A percentile compares a stretch with the other conserved stretches of the same genome.
phyloP scores from a whole-genome alignment of 2,888 invertebrate genomes.

The Congeria kusceri region DNA sequence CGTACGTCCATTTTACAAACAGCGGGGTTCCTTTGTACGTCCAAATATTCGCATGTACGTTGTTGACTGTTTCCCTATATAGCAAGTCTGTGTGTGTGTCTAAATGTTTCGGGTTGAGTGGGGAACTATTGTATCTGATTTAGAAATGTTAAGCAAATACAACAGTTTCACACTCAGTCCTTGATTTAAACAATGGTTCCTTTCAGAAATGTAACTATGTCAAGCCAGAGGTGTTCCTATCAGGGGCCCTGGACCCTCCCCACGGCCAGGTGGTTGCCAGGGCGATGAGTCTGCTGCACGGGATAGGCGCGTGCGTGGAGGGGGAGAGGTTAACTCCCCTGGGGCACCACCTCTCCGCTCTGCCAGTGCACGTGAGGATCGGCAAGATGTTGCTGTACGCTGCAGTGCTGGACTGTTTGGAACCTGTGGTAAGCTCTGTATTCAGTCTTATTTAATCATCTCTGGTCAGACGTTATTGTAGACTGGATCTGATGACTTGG shows the following conservation, averaged over 20 bases:
- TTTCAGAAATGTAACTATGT: conserved; percentile 83
- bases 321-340: conserved; percentile 79
- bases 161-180: no score
- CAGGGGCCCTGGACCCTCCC: conserved; percentile 81
- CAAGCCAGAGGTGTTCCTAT: conserved; percentile 79
- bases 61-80: no score
- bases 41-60: no score
- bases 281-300: conserved; percentile 80
- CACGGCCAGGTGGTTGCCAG: conserved; percentile 70
- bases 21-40: no score
- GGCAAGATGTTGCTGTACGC: conserved; percentile 84
- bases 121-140: no score
- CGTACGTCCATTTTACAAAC: no score
- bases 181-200: background rate
- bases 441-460: no score
- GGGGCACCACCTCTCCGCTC: conserved; percentile 82
- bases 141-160: no score
- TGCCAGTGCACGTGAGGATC: conserved; percentile 83
- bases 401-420: conserved; percentile 82
- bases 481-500: no score
- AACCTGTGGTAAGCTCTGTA: conserved; percentile 80
- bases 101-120: no score
- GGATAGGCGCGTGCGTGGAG: conserved; percentile 82
- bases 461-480: no score
- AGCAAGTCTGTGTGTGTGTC: no score